These are phyloP conservation scores for Aphelinus certus DNA, from an alignment of 1,140 invertebrate genomes.

Conservation along the genomic window DNA sequence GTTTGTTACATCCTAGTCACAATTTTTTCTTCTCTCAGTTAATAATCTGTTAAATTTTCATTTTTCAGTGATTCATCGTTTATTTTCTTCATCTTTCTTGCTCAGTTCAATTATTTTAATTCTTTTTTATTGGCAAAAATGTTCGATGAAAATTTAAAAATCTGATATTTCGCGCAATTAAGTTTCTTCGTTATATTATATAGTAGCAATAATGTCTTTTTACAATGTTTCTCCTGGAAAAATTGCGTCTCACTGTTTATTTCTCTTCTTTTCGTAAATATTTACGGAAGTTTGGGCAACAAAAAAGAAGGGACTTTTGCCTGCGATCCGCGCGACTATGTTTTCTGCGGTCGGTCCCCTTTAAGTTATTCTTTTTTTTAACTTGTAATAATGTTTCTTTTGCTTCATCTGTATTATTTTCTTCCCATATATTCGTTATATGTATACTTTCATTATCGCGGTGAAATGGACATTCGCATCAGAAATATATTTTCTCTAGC, in stretches of 20 bases:
- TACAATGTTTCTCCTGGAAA: slow-evolving; percentile 23
- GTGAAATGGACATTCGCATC: slow-evolving; percentile 24
- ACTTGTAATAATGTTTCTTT: background rate
- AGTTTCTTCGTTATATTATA: slow-evolving; percentile 14
- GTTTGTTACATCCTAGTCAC: slow-evolving; percentile 35
- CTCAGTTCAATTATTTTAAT: slow-evolving; percentile 9
- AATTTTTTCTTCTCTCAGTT: slow-evolving; percentile 13
- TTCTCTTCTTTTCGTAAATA: background rate
- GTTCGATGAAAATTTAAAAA: slow-evolving; percentile 30
- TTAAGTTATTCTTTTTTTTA: background rate
- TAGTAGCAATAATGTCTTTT: slow-evolving; percentile 24
- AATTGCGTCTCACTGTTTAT: background rate
- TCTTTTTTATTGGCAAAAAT: slow-evolving; percentile 15
- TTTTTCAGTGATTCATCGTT: background rate
- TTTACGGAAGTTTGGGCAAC: slow-evolving; percentile 6
- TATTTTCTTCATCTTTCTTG: slow-evolving; percentile 6
- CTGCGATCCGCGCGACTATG: background rate
- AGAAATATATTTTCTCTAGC: slow-evolving; percentile 20
- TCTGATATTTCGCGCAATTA: slow-evolving; percentile 16
- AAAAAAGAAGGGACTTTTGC: slow-evolving; percentile 11
- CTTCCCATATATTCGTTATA: background rate
- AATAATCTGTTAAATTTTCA: background rate
- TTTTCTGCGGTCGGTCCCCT: background rate
- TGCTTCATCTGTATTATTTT: background rate
- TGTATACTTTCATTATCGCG: slow-evolving; percentile 31